Conservation (phyloP, 2,888 invertebrate species). For the Noctua pronuba region DNA sequence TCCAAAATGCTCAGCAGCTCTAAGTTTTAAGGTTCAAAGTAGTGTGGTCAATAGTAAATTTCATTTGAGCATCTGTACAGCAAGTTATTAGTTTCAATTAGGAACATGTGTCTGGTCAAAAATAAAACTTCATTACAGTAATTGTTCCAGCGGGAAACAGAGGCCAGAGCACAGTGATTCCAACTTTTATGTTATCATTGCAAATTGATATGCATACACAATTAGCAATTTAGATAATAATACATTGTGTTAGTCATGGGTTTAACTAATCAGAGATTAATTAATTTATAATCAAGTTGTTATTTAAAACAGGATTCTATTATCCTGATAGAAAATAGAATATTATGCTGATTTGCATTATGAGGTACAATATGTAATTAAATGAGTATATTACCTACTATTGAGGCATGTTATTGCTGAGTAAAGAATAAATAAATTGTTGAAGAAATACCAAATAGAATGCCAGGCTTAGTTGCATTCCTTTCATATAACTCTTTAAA, state of each 20-base stretch:
- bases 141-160: slow-evolving; percentile 63
- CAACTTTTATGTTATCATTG: slow-evolving; percentile 71
- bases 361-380: neutral
- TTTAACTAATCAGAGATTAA: slow-evolving; percentile 28
- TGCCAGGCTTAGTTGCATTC: neutral
- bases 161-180: slow-evolving; percentile 68
- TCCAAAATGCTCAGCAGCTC: slow-evolving; percentile 27
- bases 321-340: slow-evolving; percentile 1
- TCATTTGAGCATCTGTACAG: slow-evolving; percentile 65
- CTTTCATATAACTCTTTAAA: neutral
- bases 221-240: slow-evolving; percentile 65
- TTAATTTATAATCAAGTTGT: slow-evolving; percentile 18
- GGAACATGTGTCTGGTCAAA: slow-evolving; percentile 76
- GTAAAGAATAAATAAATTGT: neutral
- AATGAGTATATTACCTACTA: neutral
- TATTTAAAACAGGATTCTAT: neutral
- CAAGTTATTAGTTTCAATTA: slow-evolving; percentile 85
- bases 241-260: slow-evolving; percentile 8
- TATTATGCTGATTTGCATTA: neutral
- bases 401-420: neutral
- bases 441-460: neutral
- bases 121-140: slow-evolving; percentile 75
- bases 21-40: slow-evolving; percentile 72
- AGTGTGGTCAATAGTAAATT: slow-evolving; percentile 58
- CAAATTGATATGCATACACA: slow-evolving; percentile 68